Percentiles rank a stretch among this genome's conserved stretches.
These are phyloP conservation scores for Ophion ventricosus DNA, from an alignment of 2,888 invertebrate species.

Conservation along the genomic window DNA sequence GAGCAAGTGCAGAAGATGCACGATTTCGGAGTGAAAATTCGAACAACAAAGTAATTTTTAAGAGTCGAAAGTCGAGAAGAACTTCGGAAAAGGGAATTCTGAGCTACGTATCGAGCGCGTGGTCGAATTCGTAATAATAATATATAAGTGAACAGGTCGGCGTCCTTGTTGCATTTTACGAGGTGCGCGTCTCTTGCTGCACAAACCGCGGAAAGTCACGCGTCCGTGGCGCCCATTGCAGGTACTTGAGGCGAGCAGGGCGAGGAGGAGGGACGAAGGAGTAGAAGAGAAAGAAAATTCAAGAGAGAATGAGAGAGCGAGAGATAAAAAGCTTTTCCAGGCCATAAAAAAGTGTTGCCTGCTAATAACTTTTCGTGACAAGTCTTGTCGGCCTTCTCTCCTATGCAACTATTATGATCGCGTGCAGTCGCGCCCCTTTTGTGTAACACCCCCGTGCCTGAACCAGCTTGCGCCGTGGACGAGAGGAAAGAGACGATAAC, in stretches of 20 bases:
- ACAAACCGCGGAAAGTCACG: slow-evolving; percentile 36
- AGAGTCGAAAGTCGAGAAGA: no score
- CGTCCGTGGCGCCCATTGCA: slow-evolving; percentile 30
- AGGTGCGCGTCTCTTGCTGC: slow-evolving; percentile 39
- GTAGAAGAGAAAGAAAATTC: background rate
- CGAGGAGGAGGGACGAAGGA: no score
- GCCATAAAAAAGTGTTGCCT: slow-evolving; percentile 32
- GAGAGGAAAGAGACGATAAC: background rate
- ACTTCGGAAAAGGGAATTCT: background rate
- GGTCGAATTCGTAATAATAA: slow-evolving; percentile 34
- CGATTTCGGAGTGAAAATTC: background rate
- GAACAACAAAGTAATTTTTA: background rate
- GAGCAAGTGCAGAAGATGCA: no score
- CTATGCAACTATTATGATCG: slow-evolving; percentile 55
- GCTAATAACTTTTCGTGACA: slow-evolving; percentile 59
- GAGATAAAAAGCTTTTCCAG: slow-evolving; percentile 51
- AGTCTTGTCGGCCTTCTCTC: background rate
- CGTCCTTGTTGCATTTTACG: slow-evolving; percentile 54
- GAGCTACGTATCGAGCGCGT: background rate
- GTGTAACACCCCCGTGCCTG: slow-evolving; percentile 22
- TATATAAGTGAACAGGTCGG: slow-evolving; percentile 31
- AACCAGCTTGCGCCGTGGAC: slow-evolving; percentile 18
- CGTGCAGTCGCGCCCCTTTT: slow-evolving; percentile 58
- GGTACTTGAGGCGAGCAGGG: background rate
- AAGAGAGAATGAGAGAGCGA: background rate